These are phyloP conservation scores for Aphidius ervi DNA, from an alignment of 1,140 invertebrate species.

Conservation along the genomic window DNA sequence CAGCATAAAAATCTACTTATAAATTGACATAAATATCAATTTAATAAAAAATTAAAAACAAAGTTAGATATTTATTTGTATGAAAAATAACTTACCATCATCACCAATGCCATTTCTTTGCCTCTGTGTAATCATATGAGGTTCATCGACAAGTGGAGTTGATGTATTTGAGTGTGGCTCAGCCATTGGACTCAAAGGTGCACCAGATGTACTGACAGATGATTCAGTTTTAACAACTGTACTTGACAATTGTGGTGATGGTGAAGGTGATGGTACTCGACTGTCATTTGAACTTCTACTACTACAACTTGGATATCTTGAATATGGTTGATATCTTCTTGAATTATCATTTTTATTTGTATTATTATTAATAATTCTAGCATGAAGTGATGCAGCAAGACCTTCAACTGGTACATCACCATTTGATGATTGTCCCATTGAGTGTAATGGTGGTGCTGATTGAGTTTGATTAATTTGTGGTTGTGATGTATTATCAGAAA, in stretches of 20 bases:
- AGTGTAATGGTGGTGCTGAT: constrained; percentile 44
- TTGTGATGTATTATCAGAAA: constrained; percentile 59
- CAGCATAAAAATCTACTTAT: too few relatives aligned
- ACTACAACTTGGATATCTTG: constrained; percentile 37
- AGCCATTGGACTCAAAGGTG: constrained; percentile 46
- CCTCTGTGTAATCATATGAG: constrained; percentile 46
- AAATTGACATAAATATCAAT: constrained; percentile 5
- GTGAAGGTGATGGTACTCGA: constrained; percentile 35
- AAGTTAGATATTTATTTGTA: constrained; percentile 8
- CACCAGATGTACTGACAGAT: constrained; percentile 49
- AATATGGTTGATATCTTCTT: constrained; percentile 45
- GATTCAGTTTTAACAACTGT: constrained; percentile 44
- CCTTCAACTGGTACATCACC: constrained; percentile 58
- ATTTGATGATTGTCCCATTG: constrained; percentile 37
- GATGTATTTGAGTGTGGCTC: constrained; percentile 63
- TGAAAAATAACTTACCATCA: constrained; percentile 40
- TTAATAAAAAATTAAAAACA: constrained; percentile 14
- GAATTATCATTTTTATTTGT: constrained; percentile 36
- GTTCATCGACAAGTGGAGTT: constrained; percentile 61
- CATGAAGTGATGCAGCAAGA: constrained; percentile 76
- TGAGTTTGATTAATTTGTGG: constrained; percentile 38
- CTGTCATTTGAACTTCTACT: constrained; percentile 33
- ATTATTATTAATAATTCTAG: constrained; percentile 64
- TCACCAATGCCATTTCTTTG: constrained; percentile 45
- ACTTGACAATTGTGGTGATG: constrained; percentile 35